Percentiles rank a stretch among this genome's conserved stretches.
phyloP scores from a whole-genome alignment of 2,113 vertebrate species.

The Burhinus bistriatus region DNA sequence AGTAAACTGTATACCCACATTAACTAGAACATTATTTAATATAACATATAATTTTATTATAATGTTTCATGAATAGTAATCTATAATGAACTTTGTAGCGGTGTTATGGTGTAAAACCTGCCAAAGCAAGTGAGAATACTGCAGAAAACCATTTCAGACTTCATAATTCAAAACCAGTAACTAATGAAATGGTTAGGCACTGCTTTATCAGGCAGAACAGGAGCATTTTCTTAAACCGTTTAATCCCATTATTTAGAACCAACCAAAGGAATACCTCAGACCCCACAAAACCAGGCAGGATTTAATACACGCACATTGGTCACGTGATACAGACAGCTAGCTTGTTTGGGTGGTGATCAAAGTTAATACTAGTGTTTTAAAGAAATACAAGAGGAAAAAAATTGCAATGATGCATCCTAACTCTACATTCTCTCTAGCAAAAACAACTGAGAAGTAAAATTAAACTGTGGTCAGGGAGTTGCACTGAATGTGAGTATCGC shows the following conservation, averaged over 20 bases:
- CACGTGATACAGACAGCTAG: neutral
- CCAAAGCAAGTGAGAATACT: neutral
- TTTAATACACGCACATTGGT: fast-evolving
- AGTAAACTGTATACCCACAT: neutral
- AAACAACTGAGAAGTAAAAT: neutral
- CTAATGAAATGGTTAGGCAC: neutral
- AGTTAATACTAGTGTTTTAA: neutral
- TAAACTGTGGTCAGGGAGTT: neutral
- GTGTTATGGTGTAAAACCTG: neutral
- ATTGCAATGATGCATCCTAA: neutral
- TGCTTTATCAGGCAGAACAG: neutral
- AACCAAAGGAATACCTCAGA: neutral
- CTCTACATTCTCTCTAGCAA: neutral
- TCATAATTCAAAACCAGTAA: neutral
- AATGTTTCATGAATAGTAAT: neutral
- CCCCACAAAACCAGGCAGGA: neutral
- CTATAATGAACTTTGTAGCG: neutral
- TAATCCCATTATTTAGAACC: neutral
- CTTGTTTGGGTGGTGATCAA: neutral
- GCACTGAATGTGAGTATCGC: neutral
- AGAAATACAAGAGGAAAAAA: neutral
- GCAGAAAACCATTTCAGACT: neutral
- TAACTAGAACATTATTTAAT: neutral
- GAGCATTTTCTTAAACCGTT: neutral
- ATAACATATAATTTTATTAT: neutral